Conservation (phyloP, 2,888 invertebrate genomes). For the Lissonota sp. region DNA sequence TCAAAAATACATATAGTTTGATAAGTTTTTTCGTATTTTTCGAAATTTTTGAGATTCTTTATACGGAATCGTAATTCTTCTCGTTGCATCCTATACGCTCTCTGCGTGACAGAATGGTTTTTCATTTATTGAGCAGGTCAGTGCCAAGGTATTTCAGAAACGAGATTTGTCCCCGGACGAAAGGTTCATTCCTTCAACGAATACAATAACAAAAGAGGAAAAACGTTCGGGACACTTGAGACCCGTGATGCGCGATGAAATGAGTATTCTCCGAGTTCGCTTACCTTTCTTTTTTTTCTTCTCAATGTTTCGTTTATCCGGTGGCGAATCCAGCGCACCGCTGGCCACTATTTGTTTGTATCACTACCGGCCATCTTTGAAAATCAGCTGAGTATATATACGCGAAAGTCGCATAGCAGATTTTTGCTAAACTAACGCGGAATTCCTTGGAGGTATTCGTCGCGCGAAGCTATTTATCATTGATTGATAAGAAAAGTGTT, state of each 20-base stretch:
- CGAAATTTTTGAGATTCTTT: neutral
- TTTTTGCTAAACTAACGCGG: conserved; percentile 29
- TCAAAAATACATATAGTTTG: too few species aligned
- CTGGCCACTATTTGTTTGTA: conserved; percentile 76
- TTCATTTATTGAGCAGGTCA: conserved; percentile 75
- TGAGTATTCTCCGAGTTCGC: conserved; percentile 2
- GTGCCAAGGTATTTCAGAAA: conserved; percentile 66
- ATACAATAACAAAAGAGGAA: too few species aligned
- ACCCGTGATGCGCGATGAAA: neutral
- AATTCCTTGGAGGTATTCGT: too few species aligned
- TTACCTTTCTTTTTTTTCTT: conserved; percentile 48
- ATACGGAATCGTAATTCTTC: conserved; percentile 22
- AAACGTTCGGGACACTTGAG: neutral
- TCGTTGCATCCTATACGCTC: conserved; percentile 19
- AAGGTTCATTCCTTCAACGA: neutral
- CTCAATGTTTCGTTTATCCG: conserved; percentile 48
- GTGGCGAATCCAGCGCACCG: conserved; percentile 65
- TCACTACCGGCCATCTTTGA: conserved; percentile 76
- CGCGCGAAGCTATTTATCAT: too few species aligned
- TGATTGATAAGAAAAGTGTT: too few species aligned
- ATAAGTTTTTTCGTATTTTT: neutral
- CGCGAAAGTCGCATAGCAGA: conserved; percentile 33
- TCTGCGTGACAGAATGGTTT: conserved; percentile 42
- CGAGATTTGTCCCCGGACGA: conserved; percentile 10
- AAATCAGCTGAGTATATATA: conserved; percentile 72